A percentile compares a stretch with the other conserved stretches of the same genome.
These are phyloP conservation scores for Athalia rosae DNA, from an alignment of 2,888 invertebrate genomes.

Conservation along the genomic window DNA sequence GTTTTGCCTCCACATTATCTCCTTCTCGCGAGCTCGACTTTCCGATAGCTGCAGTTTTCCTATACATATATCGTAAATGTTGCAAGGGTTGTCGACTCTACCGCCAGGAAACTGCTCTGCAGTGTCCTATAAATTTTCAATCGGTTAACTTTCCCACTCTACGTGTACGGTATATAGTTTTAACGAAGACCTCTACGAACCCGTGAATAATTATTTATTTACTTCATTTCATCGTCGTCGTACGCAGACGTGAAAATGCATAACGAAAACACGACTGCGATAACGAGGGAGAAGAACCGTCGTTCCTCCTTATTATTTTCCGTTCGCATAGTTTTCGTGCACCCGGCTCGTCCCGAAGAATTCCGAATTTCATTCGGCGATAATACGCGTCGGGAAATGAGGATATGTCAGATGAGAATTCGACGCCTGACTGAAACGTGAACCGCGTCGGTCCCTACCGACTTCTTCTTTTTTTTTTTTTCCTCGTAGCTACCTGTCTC, in stretches of 20 bases:
- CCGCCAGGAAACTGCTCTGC: slow-evolving; percentile 61
- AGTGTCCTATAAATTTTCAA: slow-evolving; percentile 65
- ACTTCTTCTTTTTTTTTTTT: slow-evolving; percentile 17
- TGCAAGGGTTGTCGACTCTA: not conserved
- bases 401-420: slow-evolving; percentile 35
- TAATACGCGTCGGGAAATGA: slow-evolving; percentile 29
- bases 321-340: not conserved
- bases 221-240: no score
- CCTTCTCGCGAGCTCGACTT: not conserved
- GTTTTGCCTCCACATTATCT: slow-evolving; percentile 21
- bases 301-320: not conserved
- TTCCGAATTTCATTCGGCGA: slow-evolving; percentile 38
- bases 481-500: slow-evolving; percentile 42
- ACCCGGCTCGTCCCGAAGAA: slow-evolving; percentile 1
- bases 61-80: not conserved
- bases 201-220: not conserved
- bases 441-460: slow-evolving; percentile 20
- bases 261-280: not conserved
- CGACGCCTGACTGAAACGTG: slow-evolving; percentile 38
- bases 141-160: slow-evolving; percentile 58
- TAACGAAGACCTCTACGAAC: not conserved
- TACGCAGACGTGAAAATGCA: no score
- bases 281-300: not conserved
- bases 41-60: not conserved
- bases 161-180: not conserved